Percentiles rank a stretch among this genome's conserved stretches.
phyloP scores from a whole-genome alignment of 2,113 vertebrate species.

The Propithecus coquereli region DNA sequence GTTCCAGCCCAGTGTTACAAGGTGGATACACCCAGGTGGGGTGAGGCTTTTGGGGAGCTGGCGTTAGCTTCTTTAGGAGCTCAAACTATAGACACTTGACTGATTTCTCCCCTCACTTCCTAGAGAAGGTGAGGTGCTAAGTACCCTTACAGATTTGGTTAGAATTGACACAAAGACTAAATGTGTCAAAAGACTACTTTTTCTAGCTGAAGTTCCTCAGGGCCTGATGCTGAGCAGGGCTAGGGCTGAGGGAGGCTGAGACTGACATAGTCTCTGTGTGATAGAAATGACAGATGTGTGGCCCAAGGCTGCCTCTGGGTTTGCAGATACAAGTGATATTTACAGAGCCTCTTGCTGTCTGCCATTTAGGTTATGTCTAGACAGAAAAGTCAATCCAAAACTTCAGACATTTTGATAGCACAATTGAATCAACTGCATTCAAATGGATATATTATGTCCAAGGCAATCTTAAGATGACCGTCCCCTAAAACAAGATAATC shows the following conservation, averaged over 20 bases:
- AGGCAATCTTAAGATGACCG: conserved; percentile 33
- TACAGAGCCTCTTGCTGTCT: conserved; percentile 24
- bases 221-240: neutral
- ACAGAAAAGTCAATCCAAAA: conserved; percentile 57
- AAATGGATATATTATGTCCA: conserved; percentile 21
- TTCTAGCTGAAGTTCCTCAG: neutral
- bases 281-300: neutral
- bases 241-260: neutral
- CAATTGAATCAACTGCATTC: conserved; percentile 57
- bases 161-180: neutral
- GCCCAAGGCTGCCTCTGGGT: neutral
- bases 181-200: neutral
- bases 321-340: conserved; percentile 50
- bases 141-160: neutral
- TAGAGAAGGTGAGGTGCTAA: neutral
- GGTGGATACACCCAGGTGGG: neutral
- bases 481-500: neutral
- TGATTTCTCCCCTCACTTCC: neutral
- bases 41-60: neutral
- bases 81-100: neutral
- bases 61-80: neutral
- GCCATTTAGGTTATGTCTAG: conserved; percentile 57
- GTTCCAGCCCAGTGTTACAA: neutral
- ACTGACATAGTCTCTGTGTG: neutral
- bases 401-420: conserved; percentile 38